Evolutionary conservation across 2,888 invertebrate species (phyloP), one percentile per base, ranked within the genome.

Genomic region (Pammene fasciana): DNA sequence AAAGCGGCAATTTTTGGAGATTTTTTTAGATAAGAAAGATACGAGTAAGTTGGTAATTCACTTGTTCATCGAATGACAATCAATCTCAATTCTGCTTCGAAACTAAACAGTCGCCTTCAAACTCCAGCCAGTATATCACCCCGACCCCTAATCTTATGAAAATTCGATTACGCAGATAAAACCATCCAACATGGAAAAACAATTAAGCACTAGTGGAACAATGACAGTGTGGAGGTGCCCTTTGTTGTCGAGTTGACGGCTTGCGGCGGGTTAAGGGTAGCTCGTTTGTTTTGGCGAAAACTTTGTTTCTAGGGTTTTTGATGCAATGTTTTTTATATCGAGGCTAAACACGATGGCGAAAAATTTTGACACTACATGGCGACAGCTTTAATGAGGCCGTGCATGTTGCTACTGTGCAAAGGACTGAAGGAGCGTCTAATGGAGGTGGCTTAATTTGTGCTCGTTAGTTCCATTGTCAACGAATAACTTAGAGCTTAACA

Each of bases 101-200:
- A 46, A 68, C 45, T 59, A 46, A 68, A 59, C 68, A 68, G 64
- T 36, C 41, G 36, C 57, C 68, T 16, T 16, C n/a, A 50, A 41
- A 34, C 36, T 45, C 52, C 13, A 26, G 18, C n/a, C 56, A 38
- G 48, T 68, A 55, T 65, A 55, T 65, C 59, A 65, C 56, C 65
- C 55, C 60, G 0, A 26, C 67, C 67, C 67, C 50, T 54, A 38
- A 52, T 60, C 60, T 65, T 70, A 68, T 68, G 70, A 60, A 70
- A 70, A 70, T 65, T 70, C 65, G 70, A 70, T 70, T 70, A 70
- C 26, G 54, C n/a, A 46, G 70, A 70, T 70, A 70, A 70, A 60
- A 55, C 38, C 56, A 26, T 41, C 54, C 64, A 59, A 68, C 70
- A 70, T 48, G 70, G 65, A 70, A 70, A 70, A 70, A 70, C 70